Evolutionary conservation across 2,797 vertebrate genomes (phyloP), one percentile per base, ranked within the genome.

Genomic region (Balearica regulorum): DNA sequence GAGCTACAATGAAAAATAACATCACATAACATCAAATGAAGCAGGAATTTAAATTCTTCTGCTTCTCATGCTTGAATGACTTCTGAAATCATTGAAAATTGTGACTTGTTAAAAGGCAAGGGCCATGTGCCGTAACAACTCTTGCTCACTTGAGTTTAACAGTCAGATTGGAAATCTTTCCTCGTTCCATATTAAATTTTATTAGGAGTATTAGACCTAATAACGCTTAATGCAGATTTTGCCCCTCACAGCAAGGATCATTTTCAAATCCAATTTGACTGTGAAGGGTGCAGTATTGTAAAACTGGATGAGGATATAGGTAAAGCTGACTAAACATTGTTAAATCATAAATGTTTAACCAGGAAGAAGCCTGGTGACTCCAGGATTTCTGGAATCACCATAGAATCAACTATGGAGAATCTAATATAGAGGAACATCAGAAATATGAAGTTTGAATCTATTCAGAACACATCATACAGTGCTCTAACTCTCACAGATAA

Each of bases 1-100:
- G 79, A 84, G 22, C 13, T 92, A 70, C 48, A 88, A 16, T 54
- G 43, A 81, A 89, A 90, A 85, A 77, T 18, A 90, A 49, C 29
- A 55, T 91, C 77, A 68, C 16, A 60, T 43, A 76, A 66, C 10
- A 68, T 54, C 44, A 62, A 80, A 90, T 70, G n/a, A 76, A 92
- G 19, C 21, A 55, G 26, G 53, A 94, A 81, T 83, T 87, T 83
- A 92, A 92, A 82, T 89, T 71, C 0, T 0, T 80, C 73, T 76
- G 28, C 26, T 91, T 94, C 89, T 76, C 57, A 65, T 62, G 35
- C 41, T 51, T 78, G 69, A 87, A 66, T 39, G 19, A 66, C 31
- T 87, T 90, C 86, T 78, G 70, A 87, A 94, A 79, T 48, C 5
- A 51, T 41, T 69, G 55, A 95, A 92, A 79, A 80, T 6, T 89